A percentile compares a stretch with the other conserved stretches of the same genome.
Conservation (phyloP, 1,140 invertebrate genomes). For the Drosophila ohnishii region DNA sequence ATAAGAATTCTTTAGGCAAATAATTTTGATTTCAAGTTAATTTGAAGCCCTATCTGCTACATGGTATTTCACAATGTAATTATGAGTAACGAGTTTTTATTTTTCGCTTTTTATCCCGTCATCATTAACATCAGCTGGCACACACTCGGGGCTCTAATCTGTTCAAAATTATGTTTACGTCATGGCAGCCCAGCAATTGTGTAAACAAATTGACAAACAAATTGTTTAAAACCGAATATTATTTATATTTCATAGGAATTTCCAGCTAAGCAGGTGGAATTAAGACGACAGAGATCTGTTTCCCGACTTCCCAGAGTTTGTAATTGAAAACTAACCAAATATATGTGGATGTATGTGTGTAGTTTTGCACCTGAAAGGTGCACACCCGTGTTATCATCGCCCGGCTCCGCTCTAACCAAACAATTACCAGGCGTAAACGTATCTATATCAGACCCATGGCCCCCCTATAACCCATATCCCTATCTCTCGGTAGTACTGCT, state of each 20-base stretch:
- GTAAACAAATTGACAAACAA: not conserved
- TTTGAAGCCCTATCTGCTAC: conserved; percentile 2
- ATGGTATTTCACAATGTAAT: conserved; percentile 4
- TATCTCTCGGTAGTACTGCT: conserved; percentile 5
- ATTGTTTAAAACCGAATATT: not conserved
- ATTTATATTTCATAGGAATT: not conserved
- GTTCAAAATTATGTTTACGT: conserved; percentile 23
- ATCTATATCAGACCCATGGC: conserved; percentile 19
- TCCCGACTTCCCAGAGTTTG: not conserved
- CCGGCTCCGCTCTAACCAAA: conserved; percentile 14
- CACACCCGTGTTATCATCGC: conserved; percentile 27
- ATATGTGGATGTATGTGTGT: not conserved
- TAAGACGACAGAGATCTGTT: not conserved
- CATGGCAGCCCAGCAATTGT: conserved; percentile 1
- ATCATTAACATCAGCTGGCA: not conserved
- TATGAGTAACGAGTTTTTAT: conserved; percentile 12
- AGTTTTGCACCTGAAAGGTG: conserved; percentile 9
- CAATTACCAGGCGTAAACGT: conserved; percentile 28
- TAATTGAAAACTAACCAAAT: not conserved
- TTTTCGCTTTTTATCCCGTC: not conserved
- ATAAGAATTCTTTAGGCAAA: no score
- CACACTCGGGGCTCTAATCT: conserved; percentile 12
- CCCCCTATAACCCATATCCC: conserved; percentile 3
- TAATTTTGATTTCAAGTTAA: not conserved
- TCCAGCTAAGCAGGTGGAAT: not conserved